These are phyloP conservation scores for Drosophila rhopaloa DNA, from an alignment of 1,140 invertebrate species.

Conservation along the genomic window DNA sequence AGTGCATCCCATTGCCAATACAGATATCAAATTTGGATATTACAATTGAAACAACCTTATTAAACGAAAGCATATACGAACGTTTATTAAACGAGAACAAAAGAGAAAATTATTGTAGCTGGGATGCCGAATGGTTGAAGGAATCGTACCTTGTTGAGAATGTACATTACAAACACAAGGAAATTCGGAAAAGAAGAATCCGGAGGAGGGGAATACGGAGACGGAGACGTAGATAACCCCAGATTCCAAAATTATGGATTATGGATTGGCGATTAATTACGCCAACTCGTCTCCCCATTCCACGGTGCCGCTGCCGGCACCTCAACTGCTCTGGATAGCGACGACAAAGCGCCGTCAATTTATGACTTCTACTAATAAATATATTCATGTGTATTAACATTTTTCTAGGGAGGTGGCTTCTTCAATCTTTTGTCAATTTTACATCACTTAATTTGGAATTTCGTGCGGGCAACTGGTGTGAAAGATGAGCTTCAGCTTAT, in stretches of 20 bases:
- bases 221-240: neutral
- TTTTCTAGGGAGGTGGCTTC: conserved; percentile 11
- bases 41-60: neutral
- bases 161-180: conserved; percentile 61
- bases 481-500: too few relatives aligned
- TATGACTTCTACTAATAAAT: conserved; percentile 43
- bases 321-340: conserved; percentile 25
- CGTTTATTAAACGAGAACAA: neutral
- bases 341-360: conserved; percentile 43
- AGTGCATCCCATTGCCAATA: neutral
- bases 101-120: neutral
- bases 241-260: conserved; percentile 66
- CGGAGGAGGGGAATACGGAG: too few relatives aligned
- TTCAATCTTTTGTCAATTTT: too few relatives aligned
- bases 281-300: conserved; percentile 42
- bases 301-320: neutral
- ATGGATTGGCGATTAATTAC: conserved; percentile 81
- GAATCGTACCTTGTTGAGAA: too few relatives aligned
- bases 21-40: conserved; percentile 1
- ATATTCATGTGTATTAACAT: conserved; percentile 74
- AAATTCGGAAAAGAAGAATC: too few relatives aligned
- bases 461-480: conserved; percentile 14
- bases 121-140: too few relatives aligned
- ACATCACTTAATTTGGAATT: too few relatives aligned
- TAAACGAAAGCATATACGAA: conserved; percentile 8